These are phyloP conservation scores for Pyrochroa serraticornis DNA, from an alignment of 2,888 invertebrate genomes.

Conservation along the genomic window DNA sequence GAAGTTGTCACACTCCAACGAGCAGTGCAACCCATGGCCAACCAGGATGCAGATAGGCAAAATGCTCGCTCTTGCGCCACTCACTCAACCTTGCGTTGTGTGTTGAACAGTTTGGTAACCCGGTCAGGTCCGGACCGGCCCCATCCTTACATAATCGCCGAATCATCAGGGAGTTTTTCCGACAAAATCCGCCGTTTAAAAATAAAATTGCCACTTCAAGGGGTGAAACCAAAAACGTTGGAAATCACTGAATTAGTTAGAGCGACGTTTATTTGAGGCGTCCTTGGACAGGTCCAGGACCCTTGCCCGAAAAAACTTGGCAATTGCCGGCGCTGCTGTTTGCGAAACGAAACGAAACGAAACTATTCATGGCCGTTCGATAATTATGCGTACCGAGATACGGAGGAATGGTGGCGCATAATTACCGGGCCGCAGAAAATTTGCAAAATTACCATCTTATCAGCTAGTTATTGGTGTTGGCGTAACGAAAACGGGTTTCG, in stretches of 20 bases:
- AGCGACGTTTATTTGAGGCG: too few species aligned
- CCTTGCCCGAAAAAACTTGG: too few species aligned
- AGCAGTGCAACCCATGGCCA: constrained; percentile 29
- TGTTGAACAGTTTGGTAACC: constrained; percentile 14
- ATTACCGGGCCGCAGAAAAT: too few species aligned
- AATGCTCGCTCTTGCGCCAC: constrained; percentile 24
- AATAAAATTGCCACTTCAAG: background rate
- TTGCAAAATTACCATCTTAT: too few species aligned
- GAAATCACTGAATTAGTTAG: background rate
- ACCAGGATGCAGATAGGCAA: constrained; percentile 31
- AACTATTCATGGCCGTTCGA: too few species aligned
- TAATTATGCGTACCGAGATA: too few species aligned
- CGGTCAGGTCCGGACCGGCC: constrained; percentile 18
- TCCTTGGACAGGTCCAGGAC: too few species aligned
- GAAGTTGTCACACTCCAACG: constrained; percentile 20
- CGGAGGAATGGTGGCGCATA: too few species aligned
- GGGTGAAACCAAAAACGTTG: background rate
- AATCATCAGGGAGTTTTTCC: background rate
- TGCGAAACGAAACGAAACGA: too few species aligned
- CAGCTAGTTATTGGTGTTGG: too few species aligned
- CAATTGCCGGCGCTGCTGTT: too few species aligned
- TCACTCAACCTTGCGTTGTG: constrained; percentile 32
- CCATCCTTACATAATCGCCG: constrained; percentile 9
- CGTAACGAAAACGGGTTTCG: too few species aligned
- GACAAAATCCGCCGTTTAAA: background rate